Evolutionary conservation across 2,797 vertebrate genomes (phyloP).

Genomic region (Sciurus carolinensis): DNA sequence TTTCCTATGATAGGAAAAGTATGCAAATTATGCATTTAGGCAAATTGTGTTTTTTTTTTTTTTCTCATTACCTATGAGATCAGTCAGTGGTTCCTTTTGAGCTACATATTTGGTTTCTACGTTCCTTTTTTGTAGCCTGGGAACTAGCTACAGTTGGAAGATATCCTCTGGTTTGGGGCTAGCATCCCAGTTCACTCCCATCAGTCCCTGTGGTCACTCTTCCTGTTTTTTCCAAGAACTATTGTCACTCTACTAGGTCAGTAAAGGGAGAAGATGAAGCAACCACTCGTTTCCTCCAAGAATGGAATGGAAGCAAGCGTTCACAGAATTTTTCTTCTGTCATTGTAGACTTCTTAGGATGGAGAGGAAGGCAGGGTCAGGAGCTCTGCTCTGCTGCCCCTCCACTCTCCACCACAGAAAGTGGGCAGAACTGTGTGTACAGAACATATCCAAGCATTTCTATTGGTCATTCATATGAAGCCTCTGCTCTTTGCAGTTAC

Average conservation of each 20-base stretch:
- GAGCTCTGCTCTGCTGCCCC: not conserved
- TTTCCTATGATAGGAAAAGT: not conserved
- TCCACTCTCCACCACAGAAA: not conserved
- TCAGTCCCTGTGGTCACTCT: not conserved
- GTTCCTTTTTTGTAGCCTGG: not conserved
- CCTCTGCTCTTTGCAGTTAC: not conserved
- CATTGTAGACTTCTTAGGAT: not conserved
- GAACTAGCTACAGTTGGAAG: not conserved
- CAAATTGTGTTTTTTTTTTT: not conserved
- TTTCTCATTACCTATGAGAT: not conserved
- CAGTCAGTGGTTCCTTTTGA: not conserved
- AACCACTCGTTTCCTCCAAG: not conserved
- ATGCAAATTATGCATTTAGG: not conserved
- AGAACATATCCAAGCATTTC: not conserved
- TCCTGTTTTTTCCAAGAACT: not conserved
- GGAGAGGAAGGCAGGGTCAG: not conserved
- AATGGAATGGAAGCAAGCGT: not conserved
- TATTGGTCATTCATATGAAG: not conserved
- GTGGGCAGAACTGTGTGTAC: not conserved
- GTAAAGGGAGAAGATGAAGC: not conserved
- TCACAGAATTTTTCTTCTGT: not conserved
- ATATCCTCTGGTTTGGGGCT: too few relatives aligned
- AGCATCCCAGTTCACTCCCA: not conserved
- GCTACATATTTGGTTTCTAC: not conserved
- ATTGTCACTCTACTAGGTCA: not conserved